These are phyloP conservation scores for Esox lucius DNA, from an alignment of 2,797 vertebrate genomes.

Conservation along the genomic window DNA sequence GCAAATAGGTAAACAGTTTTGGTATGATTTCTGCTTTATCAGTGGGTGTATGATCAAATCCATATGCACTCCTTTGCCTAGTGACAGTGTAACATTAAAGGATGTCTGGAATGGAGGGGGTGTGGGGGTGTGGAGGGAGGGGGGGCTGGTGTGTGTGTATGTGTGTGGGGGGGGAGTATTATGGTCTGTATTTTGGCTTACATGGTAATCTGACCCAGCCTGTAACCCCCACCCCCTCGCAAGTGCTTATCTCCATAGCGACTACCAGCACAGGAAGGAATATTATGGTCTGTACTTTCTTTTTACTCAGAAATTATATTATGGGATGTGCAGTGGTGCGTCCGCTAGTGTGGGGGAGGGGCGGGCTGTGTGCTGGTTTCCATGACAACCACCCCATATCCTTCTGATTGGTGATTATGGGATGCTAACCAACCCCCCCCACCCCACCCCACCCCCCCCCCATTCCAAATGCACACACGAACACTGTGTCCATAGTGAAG, in stretches of 20 bases:
- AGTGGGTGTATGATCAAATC: conserved; percentile 22
- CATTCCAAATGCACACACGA: conserved; percentile 64
- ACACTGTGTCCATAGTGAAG: conserved; percentile 65
- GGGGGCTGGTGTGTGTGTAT: conserved; percentile 2
- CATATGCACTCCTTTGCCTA: conserved; percentile 42
- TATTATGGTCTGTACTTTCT: conserved; percentile 75
- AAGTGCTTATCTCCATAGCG: conserved; percentile 65
- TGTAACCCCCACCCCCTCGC: conserved; percentile 51
- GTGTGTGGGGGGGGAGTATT: conserved; percentile 57
- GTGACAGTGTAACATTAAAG: conserved; percentile 31
- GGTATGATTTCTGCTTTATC: conserved; percentile 14
- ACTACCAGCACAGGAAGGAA: conserved; percentile 66
- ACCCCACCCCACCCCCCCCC: neutral
- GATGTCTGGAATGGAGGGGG: conserved; percentile 42
- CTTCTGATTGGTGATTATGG: conserved; percentile 78
- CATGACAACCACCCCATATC: conserved; percentile 74
- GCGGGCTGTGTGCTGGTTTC: conserved; percentile 65
- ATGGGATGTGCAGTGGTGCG: conserved; percentile 65
- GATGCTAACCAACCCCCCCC: conserved; percentile 53
- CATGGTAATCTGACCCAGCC: conserved; percentile 75
- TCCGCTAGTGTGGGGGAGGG: conserved; percentile 59
- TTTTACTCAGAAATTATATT: conserved; percentile 70
- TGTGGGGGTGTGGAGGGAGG: conserved; percentile 22
- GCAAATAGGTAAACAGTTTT: neutral
- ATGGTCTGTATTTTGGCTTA: conserved; percentile 77